phyloP scores from a whole-genome alignment of 2,888 invertebrate species.

The Hypomecis atomaria region DNA sequence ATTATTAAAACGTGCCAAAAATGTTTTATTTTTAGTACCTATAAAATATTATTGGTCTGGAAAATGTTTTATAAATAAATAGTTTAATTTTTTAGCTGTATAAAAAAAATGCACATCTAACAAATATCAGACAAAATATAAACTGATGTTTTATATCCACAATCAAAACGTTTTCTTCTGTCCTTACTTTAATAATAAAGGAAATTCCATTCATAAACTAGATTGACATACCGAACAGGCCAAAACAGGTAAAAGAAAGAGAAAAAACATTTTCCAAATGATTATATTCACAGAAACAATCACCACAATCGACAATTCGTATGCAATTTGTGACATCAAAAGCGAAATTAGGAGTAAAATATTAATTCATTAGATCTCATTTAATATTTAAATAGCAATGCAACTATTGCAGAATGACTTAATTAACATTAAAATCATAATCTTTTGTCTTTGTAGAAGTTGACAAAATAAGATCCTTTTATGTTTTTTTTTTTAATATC shows the following conservation, averaged over 20 bases:
- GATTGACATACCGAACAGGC: conserved; percentile 45
- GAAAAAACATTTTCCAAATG: conserved; percentile 47
- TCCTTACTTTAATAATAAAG: conserved; percentile 47
- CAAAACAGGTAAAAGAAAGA: conserved; percentile 51
- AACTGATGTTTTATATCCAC: background rate
- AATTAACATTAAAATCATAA: conserved; percentile 45
- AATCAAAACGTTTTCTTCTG: conserved; percentile 38
- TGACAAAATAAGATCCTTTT: conserved; percentile 27
- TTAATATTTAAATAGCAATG: conserved; percentile 76
- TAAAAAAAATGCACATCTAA: too few species aligned
- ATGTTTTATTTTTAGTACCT: too few species aligned
- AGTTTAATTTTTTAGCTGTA: too few species aligned
- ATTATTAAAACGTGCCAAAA: too few species aligned
- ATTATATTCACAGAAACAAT: conserved; percentile 61
- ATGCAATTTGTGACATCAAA: conserved; percentile 72
- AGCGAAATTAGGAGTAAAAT: conserved; percentile 70
- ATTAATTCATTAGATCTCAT: conserved; percentile 77
- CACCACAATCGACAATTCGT: conserved; percentile 75
- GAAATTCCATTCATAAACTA: conserved; percentile 64
- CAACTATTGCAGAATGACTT: conserved; percentile 59
- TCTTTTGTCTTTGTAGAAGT: conserved; percentile 12
- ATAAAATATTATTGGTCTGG: too few species aligned
- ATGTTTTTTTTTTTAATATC: background rate
- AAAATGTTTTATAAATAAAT: too few species aligned
- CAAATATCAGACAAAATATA: too few species aligned